Percentiles rank a stretch among this genome's conserved stretches.
phyloP scores from a whole-genome alignment of 2,113 vertebrate species.

The Charadrius vociferus region DNA sequence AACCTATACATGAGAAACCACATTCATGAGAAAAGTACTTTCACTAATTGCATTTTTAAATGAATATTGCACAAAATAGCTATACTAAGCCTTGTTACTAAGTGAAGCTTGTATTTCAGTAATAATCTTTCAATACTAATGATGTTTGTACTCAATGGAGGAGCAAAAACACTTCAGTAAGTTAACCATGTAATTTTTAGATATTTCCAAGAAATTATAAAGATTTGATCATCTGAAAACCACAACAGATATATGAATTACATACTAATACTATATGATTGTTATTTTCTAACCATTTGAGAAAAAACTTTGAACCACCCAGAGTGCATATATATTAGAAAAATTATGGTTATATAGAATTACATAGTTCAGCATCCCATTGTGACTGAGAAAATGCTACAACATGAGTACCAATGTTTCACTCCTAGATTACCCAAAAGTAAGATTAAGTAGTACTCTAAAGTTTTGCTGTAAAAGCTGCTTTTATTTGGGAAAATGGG shows the following conservation, averaged over 20 bases:
- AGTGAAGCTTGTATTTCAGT: background rate
- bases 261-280: background rate
- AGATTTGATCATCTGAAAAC: conserved; percentile 11
- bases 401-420: background rate
- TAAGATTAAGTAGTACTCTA: background rate
- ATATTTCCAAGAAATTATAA: background rate
- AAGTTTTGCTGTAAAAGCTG: background rate
- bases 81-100: background rate
- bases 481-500: background rate
- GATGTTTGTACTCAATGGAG: background rate
- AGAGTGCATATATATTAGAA: background rate
- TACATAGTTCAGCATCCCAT: background rate
- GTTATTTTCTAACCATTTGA: background rate
- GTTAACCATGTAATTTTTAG: background rate
- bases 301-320: background rate
- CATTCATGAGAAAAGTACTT: background rate
- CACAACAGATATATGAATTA: background rate
- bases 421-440: background rate
- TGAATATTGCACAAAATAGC: background rate
- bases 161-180: background rate
- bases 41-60: conserved; percentile 12
- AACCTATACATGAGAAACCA: background rate
- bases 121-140: background rate
- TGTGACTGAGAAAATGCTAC: background rate
- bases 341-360: background rate